Conservation (phyloP, 1,140 invertebrate genomes). For the Drosophila dunni region DNA sequence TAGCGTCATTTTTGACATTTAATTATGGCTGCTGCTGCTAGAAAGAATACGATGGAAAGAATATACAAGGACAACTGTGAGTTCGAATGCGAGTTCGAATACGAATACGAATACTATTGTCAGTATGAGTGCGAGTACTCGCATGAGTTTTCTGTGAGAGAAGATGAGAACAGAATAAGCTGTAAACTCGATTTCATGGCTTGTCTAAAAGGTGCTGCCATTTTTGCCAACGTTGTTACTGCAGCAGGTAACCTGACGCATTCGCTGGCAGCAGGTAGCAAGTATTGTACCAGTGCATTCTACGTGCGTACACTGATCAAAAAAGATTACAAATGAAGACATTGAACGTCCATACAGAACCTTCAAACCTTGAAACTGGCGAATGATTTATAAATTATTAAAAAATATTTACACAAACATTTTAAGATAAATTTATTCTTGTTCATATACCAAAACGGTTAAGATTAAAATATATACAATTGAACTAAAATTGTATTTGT, state of each 20-base stretch:
- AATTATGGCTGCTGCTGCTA: slow-evolving; percentile 61
- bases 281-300: slow-evolving; percentile 48
- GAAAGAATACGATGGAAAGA: slow-evolving; percentile 29
- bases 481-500: too few species aligned
- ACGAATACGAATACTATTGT: too few species aligned
- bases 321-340: too few species aligned
- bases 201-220: slow-evolving; percentile 65
- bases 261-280: slow-evolving; percentile 8
- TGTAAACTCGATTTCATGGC: slow-evolving; percentile 74
- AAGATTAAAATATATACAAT: too few species aligned
- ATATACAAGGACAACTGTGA: background rate
- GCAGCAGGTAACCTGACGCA: slow-evolving; percentile 54
- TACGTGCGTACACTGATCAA: slow-evolving; percentile 58
- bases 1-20: slow-evolving; percentile 82
- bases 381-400: too few species aligned
- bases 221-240: slow-evolving; percentile 47
- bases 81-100: too few species aligned
- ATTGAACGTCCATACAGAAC: too few species aligned
- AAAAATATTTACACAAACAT: too few species aligned
- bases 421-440: too few species aligned
- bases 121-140: background rate
- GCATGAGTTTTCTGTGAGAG: slow-evolving; percentile 15
- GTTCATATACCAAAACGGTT: too few species aligned
- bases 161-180: slow-evolving; percentile 40
- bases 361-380: too few species aligned